phyloP scores from a whole-genome alignment of 2,113 vertebrate genomes.

The Trematocara unimaculatum region DNA sequence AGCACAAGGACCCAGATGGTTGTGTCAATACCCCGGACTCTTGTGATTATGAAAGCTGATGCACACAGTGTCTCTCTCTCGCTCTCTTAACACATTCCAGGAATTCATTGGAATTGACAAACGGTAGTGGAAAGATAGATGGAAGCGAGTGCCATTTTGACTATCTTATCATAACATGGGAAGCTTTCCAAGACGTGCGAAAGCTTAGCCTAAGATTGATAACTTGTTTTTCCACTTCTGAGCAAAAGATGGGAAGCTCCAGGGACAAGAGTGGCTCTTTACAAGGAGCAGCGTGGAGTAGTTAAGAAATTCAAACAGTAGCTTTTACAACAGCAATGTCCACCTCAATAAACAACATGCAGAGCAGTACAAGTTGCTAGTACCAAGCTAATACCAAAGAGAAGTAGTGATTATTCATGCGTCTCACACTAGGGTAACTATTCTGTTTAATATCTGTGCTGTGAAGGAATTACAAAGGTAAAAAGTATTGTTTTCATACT shows the following conservation, averaged over 20 bases:
- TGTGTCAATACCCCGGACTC: background rate
- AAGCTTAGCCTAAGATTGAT: background rate
- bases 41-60: background rate
- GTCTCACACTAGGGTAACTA: background rate
- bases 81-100: background rate
- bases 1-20: conserved; percentile 6
- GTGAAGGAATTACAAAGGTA: background rate
- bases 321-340: background rate
- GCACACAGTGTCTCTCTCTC: background rate
- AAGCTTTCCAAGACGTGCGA: background rate
- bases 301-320: background rate
- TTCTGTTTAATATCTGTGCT: background rate
- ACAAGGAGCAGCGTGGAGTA: background rate
- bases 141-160: background rate
- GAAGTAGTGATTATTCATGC: background rate
- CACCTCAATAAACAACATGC: background rate
- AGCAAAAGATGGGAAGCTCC: background rate
- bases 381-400: background rate
- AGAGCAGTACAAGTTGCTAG: background rate
- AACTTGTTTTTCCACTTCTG: background rate
- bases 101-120: background rate
- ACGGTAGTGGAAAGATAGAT: background rate
- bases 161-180: background rate
- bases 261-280: background rate
- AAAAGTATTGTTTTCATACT: background rate